A percentile compares a stretch with the other conserved stretches of the same genome.
Evolutionary conservation across 2,888 invertebrate genomes (phyloP).

Genomic region (Eupithecia subumbrata): DNA sequence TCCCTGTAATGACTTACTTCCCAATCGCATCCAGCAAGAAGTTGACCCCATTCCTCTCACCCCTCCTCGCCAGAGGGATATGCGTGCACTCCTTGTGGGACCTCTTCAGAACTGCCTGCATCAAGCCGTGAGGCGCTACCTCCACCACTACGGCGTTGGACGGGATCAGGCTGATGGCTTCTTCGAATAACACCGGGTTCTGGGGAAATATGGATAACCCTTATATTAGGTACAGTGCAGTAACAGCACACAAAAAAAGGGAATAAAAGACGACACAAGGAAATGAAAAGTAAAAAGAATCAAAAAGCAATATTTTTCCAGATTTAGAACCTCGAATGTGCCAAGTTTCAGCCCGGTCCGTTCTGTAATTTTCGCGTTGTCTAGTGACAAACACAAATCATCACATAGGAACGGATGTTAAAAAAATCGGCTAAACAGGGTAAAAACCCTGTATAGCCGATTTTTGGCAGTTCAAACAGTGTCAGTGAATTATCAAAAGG

Average conservation of each 20-base stretch:
- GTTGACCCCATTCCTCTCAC: conserved; percentile 82
- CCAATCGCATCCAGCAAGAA: conserved; percentile 85
- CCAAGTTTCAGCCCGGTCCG: background rate
- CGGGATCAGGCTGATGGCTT: conserved; percentile 89
- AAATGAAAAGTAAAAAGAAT: background rate
- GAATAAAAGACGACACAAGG: background rate
- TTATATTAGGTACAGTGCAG: background rate
- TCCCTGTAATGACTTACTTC: conserved; percentile 69
- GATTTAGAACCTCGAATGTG: no score
- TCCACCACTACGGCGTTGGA: conserved; percentile 91
- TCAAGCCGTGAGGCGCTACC: conserved; percentile 92
- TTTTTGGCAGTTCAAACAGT: no score
- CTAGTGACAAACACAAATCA: no score
- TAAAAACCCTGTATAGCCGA: no score
- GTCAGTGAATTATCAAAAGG: no score
- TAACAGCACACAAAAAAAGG: background rate
- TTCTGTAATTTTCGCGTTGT: background rate
- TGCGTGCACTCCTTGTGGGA: conserved; percentile 87
- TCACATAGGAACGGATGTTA: no score
- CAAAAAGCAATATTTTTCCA: no score
- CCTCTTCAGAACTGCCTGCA: conserved; percentile 92
- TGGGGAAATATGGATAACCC: conserved; percentile 33
- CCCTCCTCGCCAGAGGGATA: conserved; percentile 88
- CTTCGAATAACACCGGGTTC: conserved; percentile 89
- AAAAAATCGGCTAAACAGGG: no score